Conservation (phyloP, 1,140 invertebrate species). For the Eueides isabella region DNA sequence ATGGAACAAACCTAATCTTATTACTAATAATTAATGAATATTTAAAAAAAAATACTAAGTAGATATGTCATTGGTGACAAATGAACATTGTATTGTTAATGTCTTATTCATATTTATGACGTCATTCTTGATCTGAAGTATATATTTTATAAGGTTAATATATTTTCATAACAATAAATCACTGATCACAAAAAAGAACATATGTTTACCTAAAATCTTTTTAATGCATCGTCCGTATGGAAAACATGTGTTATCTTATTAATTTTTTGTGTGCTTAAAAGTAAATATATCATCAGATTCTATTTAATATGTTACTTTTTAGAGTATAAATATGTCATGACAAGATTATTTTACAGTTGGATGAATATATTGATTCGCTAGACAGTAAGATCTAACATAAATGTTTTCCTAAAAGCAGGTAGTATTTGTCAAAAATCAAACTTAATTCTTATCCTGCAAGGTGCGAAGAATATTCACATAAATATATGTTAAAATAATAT, state of each 20-base stretch:
- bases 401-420: too few relatives aligned
- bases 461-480: too few relatives aligned
- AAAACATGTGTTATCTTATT: constrained; percentile 24
- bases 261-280: constrained; percentile 20
- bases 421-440: too few relatives aligned
- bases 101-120: background rate
- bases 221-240: constrained; percentile 23
- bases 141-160: constrained; percentile 7
- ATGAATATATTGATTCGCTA: too few relatives aligned
- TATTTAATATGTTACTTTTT: background rate
- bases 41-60: background rate
- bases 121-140: background rate
- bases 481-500: too few relatives aligned
- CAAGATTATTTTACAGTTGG: too few relatives aligned
- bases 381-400: too few relatives aligned
- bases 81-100: background rate
- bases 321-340: too few relatives aligned
- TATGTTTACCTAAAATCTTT: constrained; percentile 21
- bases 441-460: too few relatives aligned
- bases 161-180: constrained; percentile 28
- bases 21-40: background rate
- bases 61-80: background rate
- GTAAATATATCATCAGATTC: background rate
- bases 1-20: too few relatives aligned
- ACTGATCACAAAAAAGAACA: constrained; percentile 19